These are phyloP conservation scores for Galbula dea DNA, from an alignment of 2,113 vertebrate species.

Conservation along the genomic window DNA sequence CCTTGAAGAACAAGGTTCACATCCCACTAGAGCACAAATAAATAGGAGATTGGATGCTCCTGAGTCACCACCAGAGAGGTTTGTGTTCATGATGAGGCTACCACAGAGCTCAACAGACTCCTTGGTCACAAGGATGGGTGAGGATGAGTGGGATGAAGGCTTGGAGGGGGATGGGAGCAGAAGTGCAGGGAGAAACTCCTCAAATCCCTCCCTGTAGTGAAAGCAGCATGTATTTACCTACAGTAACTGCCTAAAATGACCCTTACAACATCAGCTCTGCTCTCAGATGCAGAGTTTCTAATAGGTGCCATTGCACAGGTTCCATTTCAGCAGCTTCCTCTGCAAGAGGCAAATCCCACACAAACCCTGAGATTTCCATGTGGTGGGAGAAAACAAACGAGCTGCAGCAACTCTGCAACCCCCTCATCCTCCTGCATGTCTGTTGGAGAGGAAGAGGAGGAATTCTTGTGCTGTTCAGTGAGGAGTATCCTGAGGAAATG, in stretches of 20 bases:
- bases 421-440: accelerated
- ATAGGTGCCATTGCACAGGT: background rate
- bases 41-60: background rate
- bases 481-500: background rate
- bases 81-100: background rate
- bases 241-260: background rate
- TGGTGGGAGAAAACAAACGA: background rate
- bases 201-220: background rate
- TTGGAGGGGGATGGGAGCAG: background rate
- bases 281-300: accelerated
- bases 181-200: background rate
- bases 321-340: background rate
- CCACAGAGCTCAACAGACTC: accelerated
- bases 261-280: background rate
- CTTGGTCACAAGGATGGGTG: background rate
- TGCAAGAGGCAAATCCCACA: background rate
- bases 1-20: background rate
- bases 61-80: background rate
- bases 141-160: background rate
- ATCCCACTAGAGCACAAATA: background rate
- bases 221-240: background rate
- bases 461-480: background rate
- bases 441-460: background rate
- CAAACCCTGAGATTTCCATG: background rate
- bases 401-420: accelerated